These are phyloP conservation scores for Serranochromis macrocephalus DNA, from an alignment of 2,113 vertebrate species.

Conservation along the genomic window DNA sequence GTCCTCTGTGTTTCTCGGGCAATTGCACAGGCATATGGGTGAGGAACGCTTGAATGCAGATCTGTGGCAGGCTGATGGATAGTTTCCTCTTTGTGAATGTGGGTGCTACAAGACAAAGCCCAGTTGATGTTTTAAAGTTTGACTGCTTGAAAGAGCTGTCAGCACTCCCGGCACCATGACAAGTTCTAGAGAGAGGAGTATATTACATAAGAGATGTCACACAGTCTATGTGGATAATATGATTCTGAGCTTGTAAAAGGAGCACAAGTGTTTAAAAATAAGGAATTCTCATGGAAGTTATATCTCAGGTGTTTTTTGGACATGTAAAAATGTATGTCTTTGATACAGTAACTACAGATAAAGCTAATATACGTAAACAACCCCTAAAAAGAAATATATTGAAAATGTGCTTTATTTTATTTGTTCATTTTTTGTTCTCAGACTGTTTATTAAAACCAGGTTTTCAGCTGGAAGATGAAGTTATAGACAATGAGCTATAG, in stretches of 20 bases:
- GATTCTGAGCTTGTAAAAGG: neutral
- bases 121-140: constrained; percentile 33
- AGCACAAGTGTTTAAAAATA: neutral
- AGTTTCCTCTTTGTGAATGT: constrained; percentile 16
- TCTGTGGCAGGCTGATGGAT: constrained; percentile 20
- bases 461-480: neutral
- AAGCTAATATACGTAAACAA: neutral
- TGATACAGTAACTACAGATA: neutral
- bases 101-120: constrained; percentile 27
- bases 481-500: neutral
- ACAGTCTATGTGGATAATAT: neutral
- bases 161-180: neutral
- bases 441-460: neutral
- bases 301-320: neutral
- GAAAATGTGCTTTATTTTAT: neutral
- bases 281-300: neutral
- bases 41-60: constrained; percentile 28
- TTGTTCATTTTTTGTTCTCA: neutral
- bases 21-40: constrained; percentile 47
- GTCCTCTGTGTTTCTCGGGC: neutral
- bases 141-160: constrained; percentile 32
- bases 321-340: neutral
- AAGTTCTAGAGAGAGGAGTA: neutral
- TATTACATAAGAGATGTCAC: neutral
- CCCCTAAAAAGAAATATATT: neutral